Evolutionary conservation across 1,140 invertebrate species (phyloP).

Genomic region (Antheraea pernyi): DNA sequence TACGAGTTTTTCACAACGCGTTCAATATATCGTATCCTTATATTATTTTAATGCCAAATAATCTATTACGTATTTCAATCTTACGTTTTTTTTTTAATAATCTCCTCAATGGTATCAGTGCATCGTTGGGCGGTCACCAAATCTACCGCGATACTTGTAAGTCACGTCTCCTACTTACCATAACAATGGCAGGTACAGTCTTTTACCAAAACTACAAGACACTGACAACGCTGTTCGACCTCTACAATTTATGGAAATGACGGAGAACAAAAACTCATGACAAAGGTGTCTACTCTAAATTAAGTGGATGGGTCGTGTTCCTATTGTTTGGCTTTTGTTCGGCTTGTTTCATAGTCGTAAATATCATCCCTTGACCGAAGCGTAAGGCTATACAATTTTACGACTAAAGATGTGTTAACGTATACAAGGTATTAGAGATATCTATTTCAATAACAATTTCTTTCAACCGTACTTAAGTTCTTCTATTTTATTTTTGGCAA

Average conservation of each 20-base stretch:
- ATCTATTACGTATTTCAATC: background rate
- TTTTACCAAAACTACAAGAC: slow-evolving; percentile 43
- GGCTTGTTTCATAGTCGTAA: slow-evolving; percentile 50
- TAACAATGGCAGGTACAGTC: slow-evolving; percentile 71
- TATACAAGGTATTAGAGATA: slow-evolving; percentile 5
- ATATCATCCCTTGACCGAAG: slow-evolving; percentile 50
- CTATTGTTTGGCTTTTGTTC: slow-evolving; percentile 63
- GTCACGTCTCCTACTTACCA: slow-evolving; percentile 64
- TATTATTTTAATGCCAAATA: background rate
- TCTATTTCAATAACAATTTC: background rate
- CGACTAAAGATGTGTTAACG: slow-evolving; percentile 34
- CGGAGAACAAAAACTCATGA: slow-evolving; percentile 71
- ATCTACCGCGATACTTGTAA: slow-evolving; percentile 46
- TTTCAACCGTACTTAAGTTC: no score
- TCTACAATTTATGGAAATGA: slow-evolving; percentile 76
- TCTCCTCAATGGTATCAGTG: slow-evolving; percentile 13
- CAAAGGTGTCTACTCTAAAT: slow-evolving; percentile 77
- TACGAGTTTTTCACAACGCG: no score
- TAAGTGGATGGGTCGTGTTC: slow-evolving; percentile 72
- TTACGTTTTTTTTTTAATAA: background rate
- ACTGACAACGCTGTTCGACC: slow-evolving; percentile 48
- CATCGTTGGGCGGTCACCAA: slow-evolving; percentile 39
- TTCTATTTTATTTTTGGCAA: no score
- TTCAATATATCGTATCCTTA: no score
- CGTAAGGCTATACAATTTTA: slow-evolving; percentile 32